Evolutionary conservation across 2,113 vertebrate genomes (phyloP).

Genomic region (Ranitomeya variabilis): DNA sequence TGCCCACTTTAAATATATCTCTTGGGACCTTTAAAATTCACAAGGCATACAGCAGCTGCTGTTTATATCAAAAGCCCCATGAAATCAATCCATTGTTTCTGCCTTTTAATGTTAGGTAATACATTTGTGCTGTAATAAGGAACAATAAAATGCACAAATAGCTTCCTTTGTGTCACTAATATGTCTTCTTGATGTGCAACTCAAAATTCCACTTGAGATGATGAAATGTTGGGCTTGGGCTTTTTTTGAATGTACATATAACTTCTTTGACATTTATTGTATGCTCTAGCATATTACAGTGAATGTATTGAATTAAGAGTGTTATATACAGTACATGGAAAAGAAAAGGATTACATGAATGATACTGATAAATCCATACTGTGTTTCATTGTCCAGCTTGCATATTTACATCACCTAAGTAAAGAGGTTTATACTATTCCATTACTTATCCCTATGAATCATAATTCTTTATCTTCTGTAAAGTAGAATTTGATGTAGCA

Average conservation of each 20-base stretch:
- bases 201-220: slow-evolving; percentile 67
- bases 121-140: slow-evolving; percentile 63
- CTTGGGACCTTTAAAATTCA: slow-evolving; percentile 62
- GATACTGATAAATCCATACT: background rate
- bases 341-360: slow-evolving; percentile 18
- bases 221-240: slow-evolving; percentile 48
- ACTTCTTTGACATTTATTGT: slow-evolving; percentile 30
- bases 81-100: slow-evolving; percentile 68
- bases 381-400: background rate
- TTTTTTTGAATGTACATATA: background rate
- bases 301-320: slow-evolving; percentile 25
- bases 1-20: slow-evolving; percentile 52
- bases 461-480: background rate
- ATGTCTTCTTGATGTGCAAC: slow-evolving; percentile 65
- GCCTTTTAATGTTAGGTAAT: slow-evolving; percentile 67
- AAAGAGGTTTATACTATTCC: background rate
- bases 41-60: slow-evolving; percentile 61
- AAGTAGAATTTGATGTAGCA: background rate
- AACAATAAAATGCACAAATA: slow-evolving; percentile 64
- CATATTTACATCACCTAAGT: background rate
- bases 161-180: slow-evolving; percentile 63
- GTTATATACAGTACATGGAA: background rate
- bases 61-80: slow-evolving; percentile 59
- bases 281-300: slow-evolving; percentile 5
- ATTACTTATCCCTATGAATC: background rate